Percentiles rank a stretch among this genome's conserved stretches.
These are phyloP conservation scores for Sus scrofa DNA, from an alignment of 2,113 vertebrate species.

Conservation along the genomic window DNA sequence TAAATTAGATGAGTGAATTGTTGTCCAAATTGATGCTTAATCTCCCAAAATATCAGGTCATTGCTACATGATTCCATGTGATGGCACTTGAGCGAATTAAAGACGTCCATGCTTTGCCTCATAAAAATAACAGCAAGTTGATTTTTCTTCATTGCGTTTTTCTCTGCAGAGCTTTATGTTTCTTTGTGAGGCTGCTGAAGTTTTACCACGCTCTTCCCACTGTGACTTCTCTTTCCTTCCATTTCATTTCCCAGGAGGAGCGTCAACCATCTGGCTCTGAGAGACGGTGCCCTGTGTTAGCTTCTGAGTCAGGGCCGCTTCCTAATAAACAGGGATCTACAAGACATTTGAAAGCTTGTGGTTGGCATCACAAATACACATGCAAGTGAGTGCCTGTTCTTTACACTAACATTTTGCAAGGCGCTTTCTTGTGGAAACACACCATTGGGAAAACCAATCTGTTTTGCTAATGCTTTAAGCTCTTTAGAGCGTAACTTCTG, in stretches of 20 bases:
- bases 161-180: accelerated
- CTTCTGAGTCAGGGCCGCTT: not conserved
- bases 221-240: not conserved
- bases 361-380: constrained; percentile 52
- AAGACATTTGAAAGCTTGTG: constrained; percentile 30
- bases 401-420: constrained; percentile 73
- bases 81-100: accelerated
- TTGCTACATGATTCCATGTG: not conserved
- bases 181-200: not conserved
- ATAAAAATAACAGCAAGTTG: not conserved
- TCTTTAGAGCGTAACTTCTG: constrained; percentile 59
- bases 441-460: constrained; percentile 79
- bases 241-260: constrained; percentile 7
- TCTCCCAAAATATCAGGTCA: not conserved
- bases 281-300: not conserved
- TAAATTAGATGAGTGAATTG: not conserved
- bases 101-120: not conserved
- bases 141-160: not conserved
- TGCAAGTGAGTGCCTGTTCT: constrained; percentile 70
- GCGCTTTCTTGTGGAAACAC: constrained; percentile 72
- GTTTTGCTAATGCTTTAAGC: constrained; percentile 76
- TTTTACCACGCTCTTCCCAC: not conserved
- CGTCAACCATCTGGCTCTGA: constrained; percentile 47
- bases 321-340: constrained; percentile 49
- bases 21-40: not conserved